Evolutionary conservation across 2,888 invertebrate species (phyloP).

Genomic region (Rambutsinella grinnellia): DNA sequence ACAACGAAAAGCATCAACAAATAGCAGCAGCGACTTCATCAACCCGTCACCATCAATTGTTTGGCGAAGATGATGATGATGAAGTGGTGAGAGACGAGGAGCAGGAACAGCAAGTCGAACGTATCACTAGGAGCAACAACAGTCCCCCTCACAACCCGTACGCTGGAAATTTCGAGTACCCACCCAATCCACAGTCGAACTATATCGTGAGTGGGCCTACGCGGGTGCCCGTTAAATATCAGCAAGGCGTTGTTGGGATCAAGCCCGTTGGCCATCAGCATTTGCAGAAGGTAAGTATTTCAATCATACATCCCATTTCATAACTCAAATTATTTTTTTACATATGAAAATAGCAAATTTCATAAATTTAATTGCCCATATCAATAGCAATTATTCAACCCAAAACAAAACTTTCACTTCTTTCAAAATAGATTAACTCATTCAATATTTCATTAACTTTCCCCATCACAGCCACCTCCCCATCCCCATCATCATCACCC

Average conservation of each 20-base stretch:
- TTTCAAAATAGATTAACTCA: too few relatives aligned
- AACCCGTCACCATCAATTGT: neutral
- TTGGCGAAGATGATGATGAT: conserved; percentile 7
- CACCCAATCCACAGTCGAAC: conserved; percentile 23
- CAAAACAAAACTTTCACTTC: too few relatives aligned
- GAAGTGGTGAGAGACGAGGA: neutral
- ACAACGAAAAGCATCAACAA: conserved; percentile 3
- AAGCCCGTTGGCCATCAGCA: neutral
- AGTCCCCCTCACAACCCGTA: too few relatives aligned
- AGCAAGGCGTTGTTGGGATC: conserved; percentile 13
- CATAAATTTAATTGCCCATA: too few relatives aligned
- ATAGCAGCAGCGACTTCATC: neutral
- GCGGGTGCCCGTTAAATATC: conserved; percentile 26
- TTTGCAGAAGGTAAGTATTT: too few relatives aligned
- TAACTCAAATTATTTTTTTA: too few relatives aligned
- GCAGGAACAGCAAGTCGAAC: conserved; percentile 10
- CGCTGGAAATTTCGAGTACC: conserved; percentile 35
- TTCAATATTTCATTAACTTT: neutral
- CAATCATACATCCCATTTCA: too few relatives aligned
- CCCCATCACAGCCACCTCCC: too few relatives aligned
- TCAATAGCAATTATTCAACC: too few relatives aligned
- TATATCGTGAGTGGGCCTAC: conserved; percentile 21
- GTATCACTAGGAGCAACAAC: neutral
- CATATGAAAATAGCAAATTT: neutral
- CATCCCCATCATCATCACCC: too few relatives aligned